Evolutionary conservation across 2,888 invertebrate genomes (phyloP).

Genomic region (Mimumesa dahlbomi): DNA sequence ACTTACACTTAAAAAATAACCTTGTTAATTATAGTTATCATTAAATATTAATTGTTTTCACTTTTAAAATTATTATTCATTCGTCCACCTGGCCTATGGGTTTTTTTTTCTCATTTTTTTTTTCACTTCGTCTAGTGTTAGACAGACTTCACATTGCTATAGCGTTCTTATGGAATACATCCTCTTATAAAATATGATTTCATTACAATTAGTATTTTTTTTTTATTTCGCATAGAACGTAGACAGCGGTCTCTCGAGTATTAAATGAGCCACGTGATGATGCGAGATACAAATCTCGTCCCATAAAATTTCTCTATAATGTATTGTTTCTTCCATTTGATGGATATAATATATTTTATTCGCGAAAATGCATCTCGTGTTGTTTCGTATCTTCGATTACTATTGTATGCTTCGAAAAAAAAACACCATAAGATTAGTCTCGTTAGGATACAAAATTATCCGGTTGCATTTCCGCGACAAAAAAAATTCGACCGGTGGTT

Average conservation of each 20-base stretch:
- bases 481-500: neutral
- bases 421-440: too few relatives aligned
- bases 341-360: too few relatives aligned
- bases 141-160: conserved; percentile 64
- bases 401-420: too few relatives aligned
- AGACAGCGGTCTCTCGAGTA: conserved; percentile 59
- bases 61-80: conserved; percentile 67
- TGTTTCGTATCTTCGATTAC: too few relatives aligned
- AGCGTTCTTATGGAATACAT: conserved; percentile 69
- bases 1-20: conserved; percentile 76
- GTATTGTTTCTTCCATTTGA: neutral
- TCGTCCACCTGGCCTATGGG: conserved; percentile 71
- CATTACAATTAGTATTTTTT: conserved; percentile 66
- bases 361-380: too few relatives aligned
- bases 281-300: conserved; percentile 12
- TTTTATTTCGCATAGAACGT: conserved; percentile 63
- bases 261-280: conserved; percentile 50
- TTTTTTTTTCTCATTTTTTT: too few relatives aligned
- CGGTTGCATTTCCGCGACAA: too few relatives aligned
- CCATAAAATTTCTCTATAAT: neutral
- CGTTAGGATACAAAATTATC: too few relatives aligned
- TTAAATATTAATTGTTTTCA: conserved; percentile 68
- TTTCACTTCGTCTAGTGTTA: conserved; percentile 45
- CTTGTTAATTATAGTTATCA: conserved; percentile 71
- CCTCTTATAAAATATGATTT: conserved; percentile 78